Evolutionary conservation across 2,888 invertebrate species (phyloP).

Genomic region (Polydrusus cervinus): DNA sequence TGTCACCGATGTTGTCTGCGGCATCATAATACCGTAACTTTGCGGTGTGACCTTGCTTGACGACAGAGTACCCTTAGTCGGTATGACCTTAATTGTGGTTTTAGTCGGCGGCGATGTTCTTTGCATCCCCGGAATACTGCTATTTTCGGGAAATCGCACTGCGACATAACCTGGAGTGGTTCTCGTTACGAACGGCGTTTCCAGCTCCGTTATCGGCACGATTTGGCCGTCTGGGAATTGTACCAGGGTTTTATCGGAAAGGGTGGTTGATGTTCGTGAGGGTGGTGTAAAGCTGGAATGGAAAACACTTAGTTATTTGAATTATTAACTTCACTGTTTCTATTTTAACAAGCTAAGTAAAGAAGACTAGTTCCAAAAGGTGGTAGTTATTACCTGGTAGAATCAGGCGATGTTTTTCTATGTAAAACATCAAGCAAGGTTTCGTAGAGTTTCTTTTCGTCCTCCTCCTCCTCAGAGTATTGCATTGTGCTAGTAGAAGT

Average conservation of each 20-base stretch:
- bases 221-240: slow-evolving; percentile 55
- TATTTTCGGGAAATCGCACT: slow-evolving; percentile 34
- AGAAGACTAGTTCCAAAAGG: too few species aligned
- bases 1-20: background rate
- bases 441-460: slow-evolving; percentile 46
- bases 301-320: too few species aligned
- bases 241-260: slow-evolving; percentile 52
- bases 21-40: slow-evolving; percentile 23
- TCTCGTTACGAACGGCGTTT: slow-evolving; percentile 51
- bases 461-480: slow-evolving; percentile 42
- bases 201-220: slow-evolving; percentile 54
- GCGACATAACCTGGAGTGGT: slow-evolving; percentile 46
- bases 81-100: background rate
- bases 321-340: too few species aligned
- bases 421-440: slow-evolving; percentile 41
- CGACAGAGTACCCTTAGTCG: background rate
- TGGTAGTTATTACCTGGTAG: slow-evolving; percentile 29
- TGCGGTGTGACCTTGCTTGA: slow-evolving; percentile 14
- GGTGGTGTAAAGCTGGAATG: slow-evolving; percentile 37
- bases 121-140: background rate
- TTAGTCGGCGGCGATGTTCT: background rate
- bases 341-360: background rate
- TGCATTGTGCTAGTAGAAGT: slow-evolving; percentile 18
- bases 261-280: slow-evolving; percentile 48
- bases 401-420: slow-evolving; percentile 43